A percentile compares a stretch with the other conserved stretches of the same genome.
Conservation (phyloP, 1,140 invertebrate genomes). For the Forficula auricularia region DNA sequence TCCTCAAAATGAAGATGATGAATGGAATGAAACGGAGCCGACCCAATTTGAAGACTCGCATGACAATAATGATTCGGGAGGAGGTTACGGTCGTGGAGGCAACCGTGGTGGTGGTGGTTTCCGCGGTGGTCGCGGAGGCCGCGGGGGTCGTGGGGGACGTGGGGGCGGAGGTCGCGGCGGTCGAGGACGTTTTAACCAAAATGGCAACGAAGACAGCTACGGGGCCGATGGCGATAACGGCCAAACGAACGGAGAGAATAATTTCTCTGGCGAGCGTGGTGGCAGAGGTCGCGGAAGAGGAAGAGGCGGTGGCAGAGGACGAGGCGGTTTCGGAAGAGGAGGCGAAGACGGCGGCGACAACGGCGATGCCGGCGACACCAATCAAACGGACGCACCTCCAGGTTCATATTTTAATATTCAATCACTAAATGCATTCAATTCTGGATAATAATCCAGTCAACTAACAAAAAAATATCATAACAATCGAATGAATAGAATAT, state of each 20-base stretch:
- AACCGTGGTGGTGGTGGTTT: too few species aligned
- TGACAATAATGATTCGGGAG: too few species aligned
- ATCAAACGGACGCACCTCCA: background rate
- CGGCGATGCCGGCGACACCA: background rate
- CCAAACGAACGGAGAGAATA: background rate
- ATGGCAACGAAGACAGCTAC: too few species aligned
- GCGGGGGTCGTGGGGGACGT: too few species aligned
- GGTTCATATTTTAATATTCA: background rate
- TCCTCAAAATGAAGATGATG: too few species aligned
- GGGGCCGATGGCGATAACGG: too few species aligned
- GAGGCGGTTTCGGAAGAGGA: slow-evolving; percentile 3
- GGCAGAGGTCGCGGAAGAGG: background rate
- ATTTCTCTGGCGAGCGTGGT: background rate
- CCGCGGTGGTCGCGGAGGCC: too few species aligned
- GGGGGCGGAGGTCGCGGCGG: too few species aligned
- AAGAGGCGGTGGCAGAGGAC: background rate
- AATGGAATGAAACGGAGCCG: too few species aligned
- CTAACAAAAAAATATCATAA: slow-evolving; percentile 2
- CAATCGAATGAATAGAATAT: background rate
- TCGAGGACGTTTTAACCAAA: too few species aligned
- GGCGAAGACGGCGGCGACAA: background rate
- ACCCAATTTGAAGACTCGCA: too few species aligned
- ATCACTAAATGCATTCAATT: background rate
- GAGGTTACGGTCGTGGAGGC: too few species aligned
- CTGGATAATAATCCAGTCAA: slow-evolving; percentile 9